phyloP scores from a whole-genome alignment of 2,797 vertebrate species.

The Brotogeris chrysoptera region DNA sequence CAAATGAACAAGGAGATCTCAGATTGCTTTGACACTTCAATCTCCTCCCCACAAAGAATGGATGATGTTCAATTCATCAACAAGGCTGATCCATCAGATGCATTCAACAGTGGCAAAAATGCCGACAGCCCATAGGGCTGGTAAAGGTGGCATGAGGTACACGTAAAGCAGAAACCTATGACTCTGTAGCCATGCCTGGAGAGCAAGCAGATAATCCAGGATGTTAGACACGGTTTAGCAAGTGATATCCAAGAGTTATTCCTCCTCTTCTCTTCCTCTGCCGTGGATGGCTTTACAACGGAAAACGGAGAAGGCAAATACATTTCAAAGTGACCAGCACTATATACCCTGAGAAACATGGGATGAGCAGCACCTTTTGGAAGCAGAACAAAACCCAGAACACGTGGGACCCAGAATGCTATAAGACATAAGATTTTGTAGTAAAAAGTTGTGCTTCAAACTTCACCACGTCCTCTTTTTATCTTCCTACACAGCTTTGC shows the following conservation, averaged over 20 bases:
- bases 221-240: not conserved
- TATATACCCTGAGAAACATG: not conserved
- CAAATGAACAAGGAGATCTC: not conserved
- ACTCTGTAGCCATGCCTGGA: not conserved
- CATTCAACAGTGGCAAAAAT: not conserved
- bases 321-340: not conserved
- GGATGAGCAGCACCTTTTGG: not conserved
- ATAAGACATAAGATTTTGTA: not conserved
- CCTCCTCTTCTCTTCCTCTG: not conserved
- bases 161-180: not conserved
- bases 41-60: not conserved
- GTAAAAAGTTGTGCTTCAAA: not conserved
- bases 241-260: not conserved
- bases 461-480: not conserved
- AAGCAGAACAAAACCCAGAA: not conserved
- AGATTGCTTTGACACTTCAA: fast-evolving
- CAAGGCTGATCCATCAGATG: not conserved
- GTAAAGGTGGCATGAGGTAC: not conserved
- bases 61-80: not conserved
- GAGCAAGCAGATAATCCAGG: not conserved
- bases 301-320: not conserved
- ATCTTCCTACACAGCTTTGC: not conserved
- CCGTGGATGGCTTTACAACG: not conserved
- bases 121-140: not conserved
- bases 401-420: not conserved